Conservation (phyloP, 2,888 invertebrate species). For the Archips crataeganus region DNA sequence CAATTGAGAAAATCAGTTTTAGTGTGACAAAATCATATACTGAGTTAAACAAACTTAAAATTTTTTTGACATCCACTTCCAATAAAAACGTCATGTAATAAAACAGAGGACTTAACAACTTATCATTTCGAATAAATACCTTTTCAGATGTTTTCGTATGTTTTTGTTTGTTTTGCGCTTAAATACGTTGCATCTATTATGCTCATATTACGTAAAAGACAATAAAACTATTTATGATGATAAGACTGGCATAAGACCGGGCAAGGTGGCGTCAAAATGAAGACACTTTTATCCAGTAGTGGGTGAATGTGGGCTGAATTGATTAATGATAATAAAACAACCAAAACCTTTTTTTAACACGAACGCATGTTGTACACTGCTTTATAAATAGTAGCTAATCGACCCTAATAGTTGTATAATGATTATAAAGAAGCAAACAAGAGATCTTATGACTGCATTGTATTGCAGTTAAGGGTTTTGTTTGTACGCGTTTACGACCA, state of each 20-base stretch:
- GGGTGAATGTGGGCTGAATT: neutral
- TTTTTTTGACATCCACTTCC: neutral
- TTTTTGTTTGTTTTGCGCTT: neutral
- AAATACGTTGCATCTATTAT: too few relatives aligned
- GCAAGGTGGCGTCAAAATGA: too few relatives aligned
- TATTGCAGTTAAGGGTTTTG: conserved; percentile 25
- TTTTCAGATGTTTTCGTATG: neutral
- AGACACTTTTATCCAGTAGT: too few relatives aligned
- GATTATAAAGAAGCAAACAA: conserved; percentile 3
- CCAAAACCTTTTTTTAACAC: neutral
- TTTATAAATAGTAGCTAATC: neutral
- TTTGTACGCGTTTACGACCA: conserved; percentile 17
- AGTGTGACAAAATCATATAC: neutral
- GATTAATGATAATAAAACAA: neutral
- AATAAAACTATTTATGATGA: too few relatives aligned
- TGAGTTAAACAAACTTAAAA: neutral
- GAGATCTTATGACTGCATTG: conserved; percentile 18
- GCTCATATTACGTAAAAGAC: too few relatives aligned
- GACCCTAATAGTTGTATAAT: conserved; percentile 2
- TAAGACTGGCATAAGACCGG: too few relatives aligned
- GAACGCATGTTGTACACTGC: neutral
- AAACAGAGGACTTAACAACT: neutral
- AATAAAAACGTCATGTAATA: neutral
- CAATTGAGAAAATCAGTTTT: neutral
- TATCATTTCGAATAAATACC: neutral